phyloP scores from a whole-genome alignment of 2,113 vertebrate species.

The Platichthys stellatus region DNA sequence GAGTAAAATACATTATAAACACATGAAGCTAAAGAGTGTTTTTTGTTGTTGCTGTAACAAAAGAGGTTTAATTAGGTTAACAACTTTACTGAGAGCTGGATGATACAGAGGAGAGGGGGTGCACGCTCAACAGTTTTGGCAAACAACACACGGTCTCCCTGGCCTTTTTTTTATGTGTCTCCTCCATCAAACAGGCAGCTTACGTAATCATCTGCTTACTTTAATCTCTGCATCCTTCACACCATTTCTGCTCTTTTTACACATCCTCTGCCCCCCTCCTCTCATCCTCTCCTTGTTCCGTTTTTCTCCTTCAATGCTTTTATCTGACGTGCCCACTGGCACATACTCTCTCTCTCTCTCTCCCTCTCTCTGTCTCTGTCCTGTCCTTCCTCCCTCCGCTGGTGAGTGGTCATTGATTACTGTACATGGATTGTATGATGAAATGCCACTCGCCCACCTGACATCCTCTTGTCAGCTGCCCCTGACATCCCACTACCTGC shows the following conservation, averaged over 20 bases:
- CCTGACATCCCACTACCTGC: slow-evolving; percentile 52
- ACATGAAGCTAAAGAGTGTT: no score
- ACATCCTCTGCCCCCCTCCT: neutral
- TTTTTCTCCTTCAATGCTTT: slow-evolving; percentile 64
- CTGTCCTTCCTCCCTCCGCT: slow-evolving; percentile 40
- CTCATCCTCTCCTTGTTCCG: slow-evolving; percentile 23
- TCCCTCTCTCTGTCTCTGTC: slow-evolving; percentile 38
- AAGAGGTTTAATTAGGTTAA: slow-evolving; percentile 43
- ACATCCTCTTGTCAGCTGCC: slow-evolving; percentile 62
- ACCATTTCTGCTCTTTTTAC: slow-evolving; percentile 35
- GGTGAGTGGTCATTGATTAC: slow-evolving; percentile 72
- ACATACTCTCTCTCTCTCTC: neutral
- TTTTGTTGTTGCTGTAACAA: slow-evolving; percentile 14
- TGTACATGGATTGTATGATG: slow-evolving; percentile 63
- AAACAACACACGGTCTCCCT: slow-evolving; percentile 42
- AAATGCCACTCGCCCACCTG: slow-evolving; percentile 74
- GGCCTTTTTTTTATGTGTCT: slow-evolving; percentile 47
- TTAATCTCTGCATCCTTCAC: slow-evolving; percentile 49
- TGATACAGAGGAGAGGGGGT: slow-evolving; percentile 25
- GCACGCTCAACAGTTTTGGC: slow-evolving; percentile 54
- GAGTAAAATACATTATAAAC: neutral
- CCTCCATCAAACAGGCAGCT: slow-evolving; percentile 49
- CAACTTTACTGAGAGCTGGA: neutral
- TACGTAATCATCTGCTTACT: slow-evolving; percentile 66
- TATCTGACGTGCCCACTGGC: slow-evolving; percentile 62